Evolutionary conservation across 1,140 invertebrate species (phyloP).

Genomic region (Andricus grossulariae): DNA sequence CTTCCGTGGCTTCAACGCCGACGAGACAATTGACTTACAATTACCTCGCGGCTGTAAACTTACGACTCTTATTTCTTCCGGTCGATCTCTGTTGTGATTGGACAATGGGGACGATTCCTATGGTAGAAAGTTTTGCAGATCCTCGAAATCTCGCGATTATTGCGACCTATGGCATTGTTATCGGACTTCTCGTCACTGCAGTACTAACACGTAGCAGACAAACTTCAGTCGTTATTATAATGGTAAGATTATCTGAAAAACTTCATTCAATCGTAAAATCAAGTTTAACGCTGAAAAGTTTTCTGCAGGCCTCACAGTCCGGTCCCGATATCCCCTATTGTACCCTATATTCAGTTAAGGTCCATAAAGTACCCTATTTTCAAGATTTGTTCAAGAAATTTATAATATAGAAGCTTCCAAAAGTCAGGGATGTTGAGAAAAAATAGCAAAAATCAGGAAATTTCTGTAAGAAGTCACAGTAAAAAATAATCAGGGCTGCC

Average conservation of each 20-base stretch:
- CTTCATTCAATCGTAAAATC: not conserved
- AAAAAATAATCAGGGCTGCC: too few species aligned
- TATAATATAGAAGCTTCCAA: too few species aligned
- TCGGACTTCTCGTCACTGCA: slow-evolving; percentile 80
- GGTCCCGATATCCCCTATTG: too few species aligned
- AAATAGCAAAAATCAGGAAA: too few species aligned
- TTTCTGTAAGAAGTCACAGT: too few species aligned
- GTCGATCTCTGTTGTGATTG: slow-evolving; percentile 96
- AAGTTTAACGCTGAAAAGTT: too few species aligned
- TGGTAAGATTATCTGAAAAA: slow-evolving; percentile 78
- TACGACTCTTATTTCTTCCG: slow-evolving; percentile 92
- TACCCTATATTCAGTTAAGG: too few species aligned
- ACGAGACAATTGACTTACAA: slow-evolving; percentile 93
- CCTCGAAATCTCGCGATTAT: slow-evolving; percentile 90
- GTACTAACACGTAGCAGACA: slow-evolving; percentile 81
- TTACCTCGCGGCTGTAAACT: slow-evolving; percentile 93
- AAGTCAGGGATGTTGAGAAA: too few species aligned
- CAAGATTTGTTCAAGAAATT: too few species aligned
- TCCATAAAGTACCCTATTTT: too few species aligned
- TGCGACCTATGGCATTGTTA: slow-evolving; percentile 81
- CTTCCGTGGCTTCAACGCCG: slow-evolving; percentile 86
- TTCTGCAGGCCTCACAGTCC: too few species aligned
- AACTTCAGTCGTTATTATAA: slow-evolving; percentile 86
- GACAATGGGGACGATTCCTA: slow-evolving; percentile 97
- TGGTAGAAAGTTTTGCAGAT: slow-evolving; percentile 88